These are phyloP conservation scores for Holotrichia oblita DNA, from an alignment of 1,140 invertebrate species.

Conservation along the genomic window DNA sequence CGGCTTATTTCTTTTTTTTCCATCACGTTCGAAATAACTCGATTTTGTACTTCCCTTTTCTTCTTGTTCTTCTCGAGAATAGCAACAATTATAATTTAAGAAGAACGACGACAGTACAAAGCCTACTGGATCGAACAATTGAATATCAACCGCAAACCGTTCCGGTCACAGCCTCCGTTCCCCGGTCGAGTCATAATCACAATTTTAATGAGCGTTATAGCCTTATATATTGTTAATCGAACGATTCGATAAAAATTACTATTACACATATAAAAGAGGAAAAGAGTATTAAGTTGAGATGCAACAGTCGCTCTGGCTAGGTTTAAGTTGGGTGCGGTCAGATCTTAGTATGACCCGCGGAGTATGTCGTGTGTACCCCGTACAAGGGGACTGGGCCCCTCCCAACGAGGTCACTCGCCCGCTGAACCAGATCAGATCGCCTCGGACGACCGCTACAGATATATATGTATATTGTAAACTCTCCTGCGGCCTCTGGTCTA, in stretches of 20 bases:
- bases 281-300: too few relatives aligned
- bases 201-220: too few relatives aligned
- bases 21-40: too few relatives aligned
- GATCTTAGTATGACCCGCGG: conserved; percentile 21
- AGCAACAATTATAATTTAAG: too few relatives aligned
- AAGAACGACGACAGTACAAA: not conserved
- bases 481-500: not conserved
- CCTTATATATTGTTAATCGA: too few relatives aligned
- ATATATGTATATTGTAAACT: not conserved
- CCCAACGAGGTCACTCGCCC: conserved; percentile 31
- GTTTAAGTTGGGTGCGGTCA: conserved; percentile 26
- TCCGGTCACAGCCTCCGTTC: conserved; percentile 37
- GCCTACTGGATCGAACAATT: conserved; percentile 36
- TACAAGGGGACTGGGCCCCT: conserved; percentile 17
- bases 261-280: too few relatives aligned
- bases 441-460: not conserved
- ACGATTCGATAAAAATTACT: too few relatives aligned
- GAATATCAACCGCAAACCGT: conserved; percentile 41
- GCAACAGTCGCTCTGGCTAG: not conserved
- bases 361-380: not conserved
- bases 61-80: too few relatives aligned
- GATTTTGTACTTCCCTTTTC: too few relatives aligned
- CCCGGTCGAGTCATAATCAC: conserved; percentile 6
- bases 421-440: conserved; percentile 35
- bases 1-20: too few relatives aligned